phyloP scores from a whole-genome alignment of 2,888 invertebrate species.

The Dynastes maya region DNA sequence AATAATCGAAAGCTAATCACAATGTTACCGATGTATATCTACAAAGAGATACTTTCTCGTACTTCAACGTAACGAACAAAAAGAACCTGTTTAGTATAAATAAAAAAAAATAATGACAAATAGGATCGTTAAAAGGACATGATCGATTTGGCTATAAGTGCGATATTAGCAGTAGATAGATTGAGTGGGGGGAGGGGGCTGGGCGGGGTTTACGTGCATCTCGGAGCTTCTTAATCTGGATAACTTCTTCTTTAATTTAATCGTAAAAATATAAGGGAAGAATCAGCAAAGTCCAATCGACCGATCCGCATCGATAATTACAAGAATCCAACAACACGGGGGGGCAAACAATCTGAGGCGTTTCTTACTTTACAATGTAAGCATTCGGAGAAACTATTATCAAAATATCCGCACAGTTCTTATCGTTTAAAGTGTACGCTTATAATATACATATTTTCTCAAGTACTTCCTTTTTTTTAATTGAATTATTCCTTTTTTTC shows the following conservation, averaged over 20 bases:
- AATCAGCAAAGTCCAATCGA: constrained; percentile 22
- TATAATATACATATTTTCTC: constrained; percentile 23
- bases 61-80: too few relatives aligned
- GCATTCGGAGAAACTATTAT: constrained; percentile 38
- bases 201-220: not conserved
- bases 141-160: constrained; percentile 1
- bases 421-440: not conserved
- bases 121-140: not conserved
- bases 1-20: constrained; percentile 30
- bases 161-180: constrained; percentile 3
- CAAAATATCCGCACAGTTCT: constrained; percentile 38
- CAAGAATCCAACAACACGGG: not conserved
- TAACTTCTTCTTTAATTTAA: not conserved
- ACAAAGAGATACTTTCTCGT: constrained; percentile 17
- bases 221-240: constrained; percentile 1
- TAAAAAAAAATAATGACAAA: not conserved
- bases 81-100: not conserved
- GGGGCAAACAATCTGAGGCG: constrained; percentile 5
- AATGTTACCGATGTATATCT: constrained; percentile 39
- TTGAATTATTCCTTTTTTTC: not conserved
- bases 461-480: constrained; percentile 1
- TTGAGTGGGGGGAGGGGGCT: not conserved
- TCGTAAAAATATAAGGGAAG: constrained; percentile 15
- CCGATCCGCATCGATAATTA: not conserved
- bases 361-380: constrained; percentile 17